These are phyloP conservation scores for Chrysopilus asiliformis DNA, from an alignment of 2,888 invertebrate genomes.

Conservation along the genomic window DNA sequence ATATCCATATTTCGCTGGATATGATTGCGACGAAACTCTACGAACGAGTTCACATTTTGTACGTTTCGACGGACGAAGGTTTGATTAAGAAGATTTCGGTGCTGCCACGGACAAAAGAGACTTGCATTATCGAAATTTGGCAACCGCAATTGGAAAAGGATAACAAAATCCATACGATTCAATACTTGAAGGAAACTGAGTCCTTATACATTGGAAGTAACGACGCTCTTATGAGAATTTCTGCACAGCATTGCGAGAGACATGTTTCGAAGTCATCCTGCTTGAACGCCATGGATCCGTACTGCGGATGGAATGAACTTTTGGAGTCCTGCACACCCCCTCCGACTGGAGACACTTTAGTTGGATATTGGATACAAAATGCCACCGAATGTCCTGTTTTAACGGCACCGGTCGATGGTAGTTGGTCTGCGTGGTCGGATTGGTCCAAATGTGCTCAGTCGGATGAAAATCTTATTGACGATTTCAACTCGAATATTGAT, in stretches of 20 bases:
- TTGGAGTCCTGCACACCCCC: constrained; percentile 58
- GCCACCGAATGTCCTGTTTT: constrained; percentile 56
- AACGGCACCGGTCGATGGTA: constrained; percentile 59
- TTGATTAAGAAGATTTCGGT: constrained; percentile 69
- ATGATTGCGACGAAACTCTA: constrained; percentile 57
- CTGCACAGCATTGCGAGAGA: constrained; percentile 64
- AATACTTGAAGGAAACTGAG: constrained; percentile 67
- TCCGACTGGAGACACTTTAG: constrained; percentile 47
- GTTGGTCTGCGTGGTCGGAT: constrained; percentile 76
- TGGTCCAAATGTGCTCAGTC: constrained; percentile 71
- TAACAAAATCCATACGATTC: constrained; percentile 47
- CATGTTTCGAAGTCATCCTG: constrained; percentile 59
- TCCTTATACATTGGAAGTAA: constrained; percentile 66
- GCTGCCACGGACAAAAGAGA: constrained; percentile 51
- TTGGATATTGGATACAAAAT: constrained; percentile 60
- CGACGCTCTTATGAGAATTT: constrained; percentile 53
- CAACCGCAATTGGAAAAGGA: constrained; percentile 45
- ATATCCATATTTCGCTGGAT: constrained; percentile 72
- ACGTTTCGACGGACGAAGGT: constrained; percentile 63
- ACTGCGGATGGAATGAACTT: constrained; percentile 85
- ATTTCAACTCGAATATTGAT: constrained; percentile 42
- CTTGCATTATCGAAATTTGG: constrained; percentile 80
- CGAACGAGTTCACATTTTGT: constrained; percentile 60
- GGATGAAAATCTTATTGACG: constrained; percentile 32
- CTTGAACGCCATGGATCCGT: constrained; percentile 76